phyloP scores from a whole-genome alignment of 1,140 invertebrate species.

The Stenopsyche tienmushanensis region DNA sequence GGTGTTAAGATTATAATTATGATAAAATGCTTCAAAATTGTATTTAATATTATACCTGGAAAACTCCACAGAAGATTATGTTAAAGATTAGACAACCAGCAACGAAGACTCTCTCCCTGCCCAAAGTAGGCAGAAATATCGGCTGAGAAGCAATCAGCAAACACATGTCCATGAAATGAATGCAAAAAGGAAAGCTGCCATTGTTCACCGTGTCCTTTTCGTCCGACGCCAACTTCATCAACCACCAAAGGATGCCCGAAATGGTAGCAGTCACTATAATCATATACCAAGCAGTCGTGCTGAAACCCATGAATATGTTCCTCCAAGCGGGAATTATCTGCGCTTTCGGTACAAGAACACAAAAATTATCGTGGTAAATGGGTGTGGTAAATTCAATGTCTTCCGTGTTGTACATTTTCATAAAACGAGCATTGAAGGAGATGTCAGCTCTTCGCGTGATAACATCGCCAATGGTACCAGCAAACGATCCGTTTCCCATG shows the following conservation, averaged over 20 bases:
- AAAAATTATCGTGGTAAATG: slow-evolving; percentile 48
- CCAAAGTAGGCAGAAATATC: slow-evolving; percentile 33
- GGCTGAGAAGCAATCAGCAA: slow-evolving; percentile 32
- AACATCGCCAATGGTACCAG: slow-evolving; percentile 49
- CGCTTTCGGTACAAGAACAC: slow-evolving; percentile 51
- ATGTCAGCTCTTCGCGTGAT: slow-evolving; percentile 45
- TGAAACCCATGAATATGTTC: slow-evolving; percentile 48
- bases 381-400: slow-evolving; percentile 46
- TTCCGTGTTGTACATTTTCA: slow-evolving; percentile 45
- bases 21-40: not conserved
- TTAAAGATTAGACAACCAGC: slow-evolving; percentile 37
- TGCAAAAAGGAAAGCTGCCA: slow-evolving; percentile 5
- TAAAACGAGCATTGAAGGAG: slow-evolving; percentile 48
- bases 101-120: slow-evolving; percentile 37
- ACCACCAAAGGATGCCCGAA: slow-evolving; percentile 42
- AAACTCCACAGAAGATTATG: slow-evolving; percentile 35
- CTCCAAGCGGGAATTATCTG: slow-evolving; percentile 49
- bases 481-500: slow-evolving; percentile 44
- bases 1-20: too few relatives aligned
- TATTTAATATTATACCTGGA: slow-evolving; percentile 33
- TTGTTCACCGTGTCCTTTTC: not conserved
- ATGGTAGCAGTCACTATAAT: slow-evolving; percentile 41
- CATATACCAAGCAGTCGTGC: slow-evolving; percentile 44
- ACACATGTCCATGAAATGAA: slow-evolving; percentile 29
- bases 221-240: slow-evolving; percentile 29